phyloP scores from a whole-genome alignment of 1,140 invertebrate species.

The Atta colombica region DNA sequence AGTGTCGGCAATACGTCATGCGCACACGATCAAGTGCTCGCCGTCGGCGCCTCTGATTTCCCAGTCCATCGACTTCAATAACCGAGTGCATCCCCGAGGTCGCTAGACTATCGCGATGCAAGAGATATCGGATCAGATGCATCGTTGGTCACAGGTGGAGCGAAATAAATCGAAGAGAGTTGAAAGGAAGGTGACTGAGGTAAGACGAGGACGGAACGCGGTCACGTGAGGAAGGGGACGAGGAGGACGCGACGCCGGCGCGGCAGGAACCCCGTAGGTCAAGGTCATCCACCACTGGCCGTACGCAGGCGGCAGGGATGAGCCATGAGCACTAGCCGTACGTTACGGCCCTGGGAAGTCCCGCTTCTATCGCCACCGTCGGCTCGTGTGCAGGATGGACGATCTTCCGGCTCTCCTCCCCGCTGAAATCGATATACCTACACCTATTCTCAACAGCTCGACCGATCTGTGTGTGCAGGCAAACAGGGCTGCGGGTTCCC shows the following conservation, averaged over 20 bases:
- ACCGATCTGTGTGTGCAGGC: constrained; percentile 41
- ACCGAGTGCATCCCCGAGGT: constrained; percentile 1
- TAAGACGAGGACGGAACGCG: constrained; percentile 10
- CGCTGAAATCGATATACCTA: constrained; percentile 87
- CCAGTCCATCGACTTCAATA: constrained; percentile 17
- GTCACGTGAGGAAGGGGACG: constrained; percentile 42
- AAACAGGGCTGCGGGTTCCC: constrained; percentile 27
- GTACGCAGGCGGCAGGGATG: constrained; percentile 68
- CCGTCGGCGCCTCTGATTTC: neutral
- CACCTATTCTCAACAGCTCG: constrained; percentile 72
- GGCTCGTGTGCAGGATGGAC: constrained; percentile 80
- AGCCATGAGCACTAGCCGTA: constrained; percentile 27
- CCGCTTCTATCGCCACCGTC: constrained; percentile 46
- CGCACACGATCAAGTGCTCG: neutral
- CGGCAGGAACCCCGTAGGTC: constrained; percentile 84
- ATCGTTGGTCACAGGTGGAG: constrained; percentile 25
- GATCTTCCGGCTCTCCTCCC: constrained; percentile 76
- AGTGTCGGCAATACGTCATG: neutral
- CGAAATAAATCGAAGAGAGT: constrained; percentile 8
- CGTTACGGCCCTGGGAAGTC: constrained; percentile 74
- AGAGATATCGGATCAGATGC: constrained; percentile 20
- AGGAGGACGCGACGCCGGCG: constrained; percentile 84
- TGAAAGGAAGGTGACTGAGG: neutral
- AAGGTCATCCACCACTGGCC: constrained; percentile 80
- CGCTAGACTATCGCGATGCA: constrained; percentile 24